phyloP scores from a whole-genome alignment of 2,113 vertebrate species.

The Terrapene triunguis region DNA sequence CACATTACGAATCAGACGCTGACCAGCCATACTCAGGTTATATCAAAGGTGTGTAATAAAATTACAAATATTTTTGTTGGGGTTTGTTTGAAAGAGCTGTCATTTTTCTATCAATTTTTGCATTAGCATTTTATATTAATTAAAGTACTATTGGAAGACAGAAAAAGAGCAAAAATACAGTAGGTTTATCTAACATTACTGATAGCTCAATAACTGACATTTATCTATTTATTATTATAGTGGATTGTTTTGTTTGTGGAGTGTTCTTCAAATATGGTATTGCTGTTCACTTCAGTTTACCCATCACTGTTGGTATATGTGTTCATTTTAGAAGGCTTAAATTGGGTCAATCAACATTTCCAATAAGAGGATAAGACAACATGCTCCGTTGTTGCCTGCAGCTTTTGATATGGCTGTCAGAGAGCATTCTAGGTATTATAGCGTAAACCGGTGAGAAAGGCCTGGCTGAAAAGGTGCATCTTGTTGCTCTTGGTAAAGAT shows the following conservation, averaged over 20 bases:
- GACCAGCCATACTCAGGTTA: constrained; percentile 76
- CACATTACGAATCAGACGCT: constrained; percentile 84
- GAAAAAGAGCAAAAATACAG: neutral
- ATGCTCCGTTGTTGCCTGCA: neutral
- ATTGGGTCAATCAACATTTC: neutral
- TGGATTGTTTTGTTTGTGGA: neutral
- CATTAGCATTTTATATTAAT: neutral
- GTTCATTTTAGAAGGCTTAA: neutral
- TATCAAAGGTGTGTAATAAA: constrained; percentile 87
- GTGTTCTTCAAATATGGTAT: neutral
- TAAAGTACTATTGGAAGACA: neutral
- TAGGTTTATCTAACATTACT: neutral
- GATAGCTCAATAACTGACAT: neutral
- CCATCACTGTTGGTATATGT: neutral
- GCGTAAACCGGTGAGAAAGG: neutral
- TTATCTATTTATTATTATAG: neutral
- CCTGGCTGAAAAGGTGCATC: neutral
- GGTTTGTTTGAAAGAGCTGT: neutral
- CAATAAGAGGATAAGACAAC: neutral
- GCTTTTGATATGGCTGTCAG: neutral
- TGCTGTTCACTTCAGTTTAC: neutral
- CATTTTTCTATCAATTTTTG: neutral
- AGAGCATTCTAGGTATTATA: neutral
- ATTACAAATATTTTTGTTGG: neutral
- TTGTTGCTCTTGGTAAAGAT: neutral